Conservation (phyloP, 2,797 vertebrate species). For the Champsocephalus esox region DNA sequence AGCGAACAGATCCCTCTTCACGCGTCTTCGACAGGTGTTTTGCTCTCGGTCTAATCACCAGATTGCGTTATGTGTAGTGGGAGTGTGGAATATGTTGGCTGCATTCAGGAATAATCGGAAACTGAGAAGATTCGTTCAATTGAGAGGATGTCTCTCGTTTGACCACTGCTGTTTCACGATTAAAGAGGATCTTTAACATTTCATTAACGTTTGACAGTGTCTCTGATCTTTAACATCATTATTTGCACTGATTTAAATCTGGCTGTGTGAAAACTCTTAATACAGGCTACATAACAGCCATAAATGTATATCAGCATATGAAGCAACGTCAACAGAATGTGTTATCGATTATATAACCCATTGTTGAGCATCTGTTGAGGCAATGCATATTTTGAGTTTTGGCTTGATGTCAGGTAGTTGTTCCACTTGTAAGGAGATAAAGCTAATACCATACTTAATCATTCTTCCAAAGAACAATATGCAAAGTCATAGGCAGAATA, state of each 20-base stretch:
- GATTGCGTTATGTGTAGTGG: background rate
- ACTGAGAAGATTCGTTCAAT: background rate
- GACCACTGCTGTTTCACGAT: background rate
- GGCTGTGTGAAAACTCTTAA: constrained; percentile 5
- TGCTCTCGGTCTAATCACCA: background rate
- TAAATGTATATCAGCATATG: constrained; percentile 18
- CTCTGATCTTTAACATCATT: background rate
- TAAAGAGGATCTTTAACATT: constrained; percentile 2
- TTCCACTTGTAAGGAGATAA: background rate
- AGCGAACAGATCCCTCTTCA: background rate
- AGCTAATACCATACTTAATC: background rate
- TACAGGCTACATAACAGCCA: constrained; percentile 20
- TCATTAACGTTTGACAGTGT: background rate
- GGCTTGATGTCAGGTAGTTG: constrained; percentile 4
- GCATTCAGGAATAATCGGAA: constrained; percentile 9
- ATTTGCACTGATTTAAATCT: constrained; percentile 8
- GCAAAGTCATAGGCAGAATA: background rate
- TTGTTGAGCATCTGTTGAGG: background rate
- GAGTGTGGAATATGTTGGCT: background rate
- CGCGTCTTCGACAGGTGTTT: background rate
- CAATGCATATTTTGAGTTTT: background rate
- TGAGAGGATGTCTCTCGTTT: background rate
- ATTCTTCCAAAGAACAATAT: background rate
- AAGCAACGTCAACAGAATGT: constrained; percentile 25
- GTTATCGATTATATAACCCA: constrained; percentile 27